Percentiles rank a stretch among this genome's conserved stretches.
Conservation (phyloP, 2,113 vertebrate species). For the Nycticebus coucang region DNA sequence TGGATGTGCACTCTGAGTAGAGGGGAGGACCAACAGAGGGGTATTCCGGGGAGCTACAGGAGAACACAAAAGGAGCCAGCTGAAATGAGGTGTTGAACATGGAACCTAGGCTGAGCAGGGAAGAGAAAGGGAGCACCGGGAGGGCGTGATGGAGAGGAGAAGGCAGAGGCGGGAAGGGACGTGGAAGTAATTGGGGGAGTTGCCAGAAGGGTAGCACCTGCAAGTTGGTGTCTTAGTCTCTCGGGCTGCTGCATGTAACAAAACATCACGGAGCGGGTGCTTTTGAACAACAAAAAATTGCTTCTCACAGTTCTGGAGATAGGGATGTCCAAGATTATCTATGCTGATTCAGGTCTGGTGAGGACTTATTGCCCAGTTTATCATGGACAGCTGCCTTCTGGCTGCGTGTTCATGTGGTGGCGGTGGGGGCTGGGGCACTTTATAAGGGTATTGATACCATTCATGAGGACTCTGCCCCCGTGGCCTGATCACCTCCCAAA, state of each 20-base stretch:
- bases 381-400: not conserved
- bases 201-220: accelerated
- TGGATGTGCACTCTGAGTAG: not conserved
- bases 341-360: not conserved
- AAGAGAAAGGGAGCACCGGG: not conserved
- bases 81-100: not conserved
- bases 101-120: not conserved
- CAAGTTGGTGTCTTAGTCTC: not conserved
- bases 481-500: not conserved
- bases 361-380: not conserved
- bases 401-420: not conserved
- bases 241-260: not conserved
- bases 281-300: not conserved
- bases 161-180: not conserved
- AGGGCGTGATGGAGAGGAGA: accelerated
- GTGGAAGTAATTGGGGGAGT: not conserved
- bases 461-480: not conserved
- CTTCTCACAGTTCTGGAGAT: not conserved
- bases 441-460: not conserved
- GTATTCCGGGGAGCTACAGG: not conserved
- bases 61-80: not conserved
- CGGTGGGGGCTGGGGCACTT: not conserved
- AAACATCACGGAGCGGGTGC: not conserved
- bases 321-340: not conserved
- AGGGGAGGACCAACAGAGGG: not conserved